Base-by-base conservation (phyloP, 2,888 invertebrate species). In the Temnothorax ravouxi region DNA sequence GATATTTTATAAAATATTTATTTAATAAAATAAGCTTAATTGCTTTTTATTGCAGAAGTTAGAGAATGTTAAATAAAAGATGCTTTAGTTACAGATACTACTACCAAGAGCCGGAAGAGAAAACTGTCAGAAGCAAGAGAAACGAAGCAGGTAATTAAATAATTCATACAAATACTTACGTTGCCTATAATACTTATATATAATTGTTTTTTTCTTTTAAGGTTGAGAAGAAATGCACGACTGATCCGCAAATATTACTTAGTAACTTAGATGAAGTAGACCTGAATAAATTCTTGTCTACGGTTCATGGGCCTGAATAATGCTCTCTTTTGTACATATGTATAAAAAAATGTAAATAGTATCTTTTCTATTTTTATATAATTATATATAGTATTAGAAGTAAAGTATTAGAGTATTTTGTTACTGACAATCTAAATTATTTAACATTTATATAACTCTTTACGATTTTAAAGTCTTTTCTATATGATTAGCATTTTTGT, bases 261-360 rank as follows among this genome's bases (percentile, higher is more conserved):
- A 92, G 85, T 38, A 91, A 90, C 74, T 76, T 93, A 62, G 41
- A 77, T 13, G 66, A 54, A 54, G 38, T 50, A 15, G 89, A 93
- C 80, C 71, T 94, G 34, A 93, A 94, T 34, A 90, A 92, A 69
- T 92, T 94, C 79, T 86, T 94, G 34, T 91, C 92, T 21, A 85
- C 89, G 11, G 91, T 94, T 72, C 94, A 94, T 75, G 93, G 93
- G 62, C 92, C 93, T 34, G 89, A 86, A 9, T 93, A 86, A 18
- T 80, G 47, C 71, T 71, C 47, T 69, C 69, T 67, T 3, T 9
- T 69, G 18, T 69, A 50, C 4, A 67, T 25, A 18, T 59, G 47
- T 79, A 69, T 47, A 47, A 29, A 71, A 34, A 25, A 13, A 34
- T 56, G 21, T 59, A 59, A 34, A 80, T 50, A 61, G 38, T 50